phyloP scores from a whole-genome alignment of 1,140 invertebrate species.

The Tetramorium simillimum region DNA sequence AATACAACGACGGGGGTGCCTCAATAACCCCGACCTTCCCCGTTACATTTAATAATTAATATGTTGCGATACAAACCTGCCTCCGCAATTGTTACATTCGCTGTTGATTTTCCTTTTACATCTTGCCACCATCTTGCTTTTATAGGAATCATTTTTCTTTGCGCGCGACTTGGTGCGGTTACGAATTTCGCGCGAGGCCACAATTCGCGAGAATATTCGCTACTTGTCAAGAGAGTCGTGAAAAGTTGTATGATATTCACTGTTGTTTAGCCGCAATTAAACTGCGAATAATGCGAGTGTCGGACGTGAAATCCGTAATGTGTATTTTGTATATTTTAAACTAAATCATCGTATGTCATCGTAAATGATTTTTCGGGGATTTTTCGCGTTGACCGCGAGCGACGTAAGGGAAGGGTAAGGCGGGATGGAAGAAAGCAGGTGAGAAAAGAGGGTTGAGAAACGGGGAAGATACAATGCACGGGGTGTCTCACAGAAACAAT shows the following conservation, averaged over 20 bases:
- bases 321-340: neutral
- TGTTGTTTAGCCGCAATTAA: neutral
- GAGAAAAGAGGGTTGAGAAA: slow-evolving; percentile 45
- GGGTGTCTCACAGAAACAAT: slow-evolving; percentile 68
- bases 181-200: neutral
- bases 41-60: slow-evolving; percentile 69
- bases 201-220: neutral
- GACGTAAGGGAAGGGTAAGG: neutral
- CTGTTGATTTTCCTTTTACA: slow-evolving; percentile 19
- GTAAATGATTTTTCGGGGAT: slow-evolving; percentile 5
- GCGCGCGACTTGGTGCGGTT: neutral
- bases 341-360: too few species aligned
- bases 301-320: neutral
- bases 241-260: neutral
- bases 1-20: slow-evolving; percentile 13
- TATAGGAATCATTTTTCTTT: slow-evolving; percentile 27
- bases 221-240: neutral
- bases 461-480: slow-evolving; percentile 47
- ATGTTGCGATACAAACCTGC: slow-evolving; percentile 34
- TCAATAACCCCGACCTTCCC: neutral
- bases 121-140: neutral
- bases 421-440: slow-evolving; percentile 11
- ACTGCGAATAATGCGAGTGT: neutral
- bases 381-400: neutral
- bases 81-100: neutral